Evolutionary conservation across 1,140 invertebrate species (phyloP), one percentile per base, ranked within the genome.

Genomic region (Pentalonia nigronervosa): DNA sequence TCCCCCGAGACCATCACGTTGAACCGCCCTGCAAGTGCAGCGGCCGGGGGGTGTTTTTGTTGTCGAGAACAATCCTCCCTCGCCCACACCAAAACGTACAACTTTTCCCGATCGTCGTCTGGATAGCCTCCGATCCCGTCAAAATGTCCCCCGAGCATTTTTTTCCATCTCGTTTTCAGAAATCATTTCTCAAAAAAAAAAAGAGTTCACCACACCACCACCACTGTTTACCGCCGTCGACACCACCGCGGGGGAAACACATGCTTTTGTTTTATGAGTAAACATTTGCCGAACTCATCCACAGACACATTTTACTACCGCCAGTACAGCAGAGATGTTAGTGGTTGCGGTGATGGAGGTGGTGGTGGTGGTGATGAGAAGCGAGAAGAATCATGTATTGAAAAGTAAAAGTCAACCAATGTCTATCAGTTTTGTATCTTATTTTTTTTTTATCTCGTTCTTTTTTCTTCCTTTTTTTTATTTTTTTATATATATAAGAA

Each of bases 171-270:
- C 56, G 91, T 56, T 93, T 83, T 50, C 48, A 84, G 91, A 93
- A 93, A 93, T 93, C 91, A 93, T 93, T 93, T 93, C 91, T 93
- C 91, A 93, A 83, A 84, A 84, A 93, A 53, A 93, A 91, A 91
- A 81, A 83, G 2, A 56, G 34, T 30, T 25, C 53, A 23, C 53
- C 48, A 36, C n/a, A 25, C 20, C 90, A 45, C 30, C 34, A 50
- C 45, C 90, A 36, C n/a, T 25, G 7, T 7, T 0, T 20, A 17
- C 47, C 14, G 0, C 86, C 17, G 17, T 21, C 30, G 23, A 50
- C 91, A 60, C 30, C 48, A 84, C 21, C 91, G 76, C 50, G 91
- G 34, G 67, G 47, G 56, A 93, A 84, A 93, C 81, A 45, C 91
- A 60, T 60, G 81, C 84, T 93, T 83, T 93, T 93, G 91, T 93